Conservation (phyloP, 2,888 invertebrate species). For the Trichopria drosophilae region DNA sequence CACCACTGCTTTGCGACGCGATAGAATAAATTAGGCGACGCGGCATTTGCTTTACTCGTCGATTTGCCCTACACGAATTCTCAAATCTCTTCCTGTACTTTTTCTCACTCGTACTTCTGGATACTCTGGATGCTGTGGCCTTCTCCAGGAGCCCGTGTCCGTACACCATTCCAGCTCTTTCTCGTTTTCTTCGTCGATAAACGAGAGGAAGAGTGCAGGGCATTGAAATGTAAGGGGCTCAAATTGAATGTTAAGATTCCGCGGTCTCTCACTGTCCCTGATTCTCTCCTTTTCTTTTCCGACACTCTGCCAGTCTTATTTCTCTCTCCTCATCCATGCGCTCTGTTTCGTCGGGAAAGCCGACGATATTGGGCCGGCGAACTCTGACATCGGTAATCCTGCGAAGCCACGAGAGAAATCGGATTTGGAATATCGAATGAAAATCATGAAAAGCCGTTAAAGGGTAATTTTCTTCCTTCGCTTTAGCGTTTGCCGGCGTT, state of each 20-base stretch:
- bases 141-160: background rate
- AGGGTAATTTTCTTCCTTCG: too few species aligned
- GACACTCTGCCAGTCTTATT: conserved; percentile 13
- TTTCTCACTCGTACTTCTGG: conserved; percentile 9
- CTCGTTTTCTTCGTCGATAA: conserved; percentile 2
- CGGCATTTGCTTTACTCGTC: conserved; percentile 13
- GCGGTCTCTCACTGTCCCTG: background rate
- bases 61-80: conserved; percentile 8
- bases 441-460: too few species aligned
- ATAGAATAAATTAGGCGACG: conserved; percentile 52
- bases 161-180: conserved; percentile 1
- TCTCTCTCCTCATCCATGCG: too few species aligned
- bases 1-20: conserved; percentile 47
- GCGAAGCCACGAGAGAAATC: too few species aligned
- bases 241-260: conserved; percentile 27
- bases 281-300: background rate
- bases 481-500: too few species aligned
- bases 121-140: background rate
- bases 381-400: too few species aligned
- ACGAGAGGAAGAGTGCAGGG: background rate
- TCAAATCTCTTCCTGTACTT: conserved; percentile 13
- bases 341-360: too few species aligned
- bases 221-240: conserved; percentile 19
- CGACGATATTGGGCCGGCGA: too few species aligned
- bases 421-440: too few species aligned